Percentiles rank a stretch among this genome's conserved stretches.
phyloP scores from a whole-genome alignment of 1,140 invertebrate genomes.

The Trachymyrmex cornetzi region DNA sequence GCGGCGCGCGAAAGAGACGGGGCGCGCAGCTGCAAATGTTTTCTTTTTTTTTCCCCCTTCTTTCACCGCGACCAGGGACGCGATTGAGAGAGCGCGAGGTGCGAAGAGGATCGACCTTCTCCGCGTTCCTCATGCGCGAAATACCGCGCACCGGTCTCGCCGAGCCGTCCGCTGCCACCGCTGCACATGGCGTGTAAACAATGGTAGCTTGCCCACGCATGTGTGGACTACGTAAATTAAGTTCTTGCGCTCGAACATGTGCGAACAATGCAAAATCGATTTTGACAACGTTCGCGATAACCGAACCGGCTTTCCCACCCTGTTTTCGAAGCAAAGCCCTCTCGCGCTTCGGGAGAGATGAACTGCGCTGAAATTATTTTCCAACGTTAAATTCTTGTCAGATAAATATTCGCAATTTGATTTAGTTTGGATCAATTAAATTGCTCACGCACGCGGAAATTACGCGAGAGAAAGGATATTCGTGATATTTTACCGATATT shows the following conservation, averaged over 20 bases:
- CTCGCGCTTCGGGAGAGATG: neutral
- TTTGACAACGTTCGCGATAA: conserved; percentile 22
- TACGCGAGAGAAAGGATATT: neutral
- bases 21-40: conserved; percentile 31
- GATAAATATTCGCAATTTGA: neutral
- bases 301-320: neutral
- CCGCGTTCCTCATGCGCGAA: conserved; percentile 44
- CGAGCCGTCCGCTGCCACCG: neutral
- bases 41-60: neutral
- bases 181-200: conserved; percentile 44
- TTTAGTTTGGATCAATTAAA: neutral
- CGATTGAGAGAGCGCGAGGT: neutral
- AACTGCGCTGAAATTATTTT: neutral
- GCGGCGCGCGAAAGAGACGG: conserved; percentile 12
- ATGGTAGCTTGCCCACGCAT: neutral
- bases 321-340: neutral
- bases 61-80: conserved; percentile 28
- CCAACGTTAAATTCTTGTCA: neutral
- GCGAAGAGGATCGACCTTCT: conserved; percentile 17
- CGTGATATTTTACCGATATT: neutral
- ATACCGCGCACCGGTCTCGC: conserved; percentile 15
- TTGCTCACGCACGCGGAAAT: neutral
- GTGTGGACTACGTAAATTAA: conserved; percentile 43
- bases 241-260: conserved; percentile 34
- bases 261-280: conserved; percentile 40